Conservation (phyloP, 1,140 invertebrate species). For the Centruroides sculpturatus region DNA sequence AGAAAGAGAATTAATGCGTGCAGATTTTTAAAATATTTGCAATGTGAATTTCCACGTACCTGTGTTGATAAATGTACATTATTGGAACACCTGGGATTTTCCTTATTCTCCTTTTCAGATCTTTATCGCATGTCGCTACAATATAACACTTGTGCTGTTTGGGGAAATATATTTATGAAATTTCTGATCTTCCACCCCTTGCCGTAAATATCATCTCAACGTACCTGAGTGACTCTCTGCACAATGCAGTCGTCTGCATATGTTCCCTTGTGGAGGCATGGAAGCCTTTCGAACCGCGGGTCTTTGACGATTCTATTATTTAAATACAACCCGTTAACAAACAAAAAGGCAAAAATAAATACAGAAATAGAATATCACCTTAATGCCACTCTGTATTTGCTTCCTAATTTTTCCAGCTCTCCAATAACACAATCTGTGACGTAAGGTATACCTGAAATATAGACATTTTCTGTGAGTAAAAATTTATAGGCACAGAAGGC, state of each 20-base stretch:
- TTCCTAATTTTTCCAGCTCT: conserved; percentile 95
- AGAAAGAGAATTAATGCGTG: neutral
- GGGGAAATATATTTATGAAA: conserved; percentile 18
- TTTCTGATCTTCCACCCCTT: neutral
- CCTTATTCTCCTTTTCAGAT: conserved; percentile 85
- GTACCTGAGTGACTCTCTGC: conserved; percentile 76
- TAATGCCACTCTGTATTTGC: conserved; percentile 87
- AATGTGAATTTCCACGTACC: conserved; percentile 28
- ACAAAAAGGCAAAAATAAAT: neutral
- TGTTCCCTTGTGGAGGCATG: conserved; percentile 93
- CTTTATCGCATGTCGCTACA: conserved; percentile 97
- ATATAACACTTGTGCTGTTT: conserved; percentile 97
- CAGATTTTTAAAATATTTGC: too few species aligned
- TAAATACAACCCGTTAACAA: neutral
- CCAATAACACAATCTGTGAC: conserved; percentile 96
- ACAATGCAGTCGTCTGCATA: conserved; percentile 99
- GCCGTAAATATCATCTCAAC: conserved; percentile 1
- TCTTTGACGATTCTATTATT: conserved; percentile 71
- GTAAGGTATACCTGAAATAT: conserved; percentile 64
- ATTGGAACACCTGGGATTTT: conserved; percentile 99
- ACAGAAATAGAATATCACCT: conserved; percentile 31
- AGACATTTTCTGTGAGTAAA: conserved; percentile 4
- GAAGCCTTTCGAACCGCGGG: conserved; percentile 76
- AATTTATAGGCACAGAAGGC: neutral
- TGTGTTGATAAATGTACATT: conserved; percentile 88